phyloP scores from a whole-genome alignment of 2,113 vertebrate species.

The Oplegnathus fasciatus region DNA sequence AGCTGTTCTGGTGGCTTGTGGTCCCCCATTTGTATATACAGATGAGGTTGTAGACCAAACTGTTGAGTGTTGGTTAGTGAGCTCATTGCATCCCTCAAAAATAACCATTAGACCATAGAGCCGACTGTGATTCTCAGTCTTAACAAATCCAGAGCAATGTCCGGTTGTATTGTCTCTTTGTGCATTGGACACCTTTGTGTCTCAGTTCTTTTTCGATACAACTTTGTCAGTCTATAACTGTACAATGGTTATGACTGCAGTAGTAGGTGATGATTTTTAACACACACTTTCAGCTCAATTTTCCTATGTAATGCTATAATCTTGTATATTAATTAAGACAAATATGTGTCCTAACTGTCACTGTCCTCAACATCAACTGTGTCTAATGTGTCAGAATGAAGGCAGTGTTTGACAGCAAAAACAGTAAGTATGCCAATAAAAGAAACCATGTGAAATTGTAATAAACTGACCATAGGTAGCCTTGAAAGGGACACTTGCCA shows the following conservation, averaged over 20 bases:
- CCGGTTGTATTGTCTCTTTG: neutral
- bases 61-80: constrained; percentile 1
- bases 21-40: neutral
- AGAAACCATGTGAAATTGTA: constrained; percentile 1
- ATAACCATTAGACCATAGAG: neutral
- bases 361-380: neutral
- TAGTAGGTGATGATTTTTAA: neutral
- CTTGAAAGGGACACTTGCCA: no score
- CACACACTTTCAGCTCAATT: neutral
- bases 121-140: neutral
- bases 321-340: neutral
- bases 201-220: neutral
- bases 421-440: neutral
- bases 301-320: neutral
- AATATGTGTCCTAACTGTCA: neutral
- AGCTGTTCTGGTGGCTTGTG: neutral
- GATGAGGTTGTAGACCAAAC: neutral
- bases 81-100: neutral
- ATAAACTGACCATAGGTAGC: constrained; percentile 1
- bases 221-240: neutral
- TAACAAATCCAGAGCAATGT: neutral
- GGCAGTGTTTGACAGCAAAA: neutral
- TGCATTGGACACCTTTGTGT: neutral
- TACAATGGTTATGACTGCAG: neutral
- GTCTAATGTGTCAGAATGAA: neutral